Conservation (phyloP, 2,888 invertebrate genomes). For the Lochmaea capreae region DNA sequence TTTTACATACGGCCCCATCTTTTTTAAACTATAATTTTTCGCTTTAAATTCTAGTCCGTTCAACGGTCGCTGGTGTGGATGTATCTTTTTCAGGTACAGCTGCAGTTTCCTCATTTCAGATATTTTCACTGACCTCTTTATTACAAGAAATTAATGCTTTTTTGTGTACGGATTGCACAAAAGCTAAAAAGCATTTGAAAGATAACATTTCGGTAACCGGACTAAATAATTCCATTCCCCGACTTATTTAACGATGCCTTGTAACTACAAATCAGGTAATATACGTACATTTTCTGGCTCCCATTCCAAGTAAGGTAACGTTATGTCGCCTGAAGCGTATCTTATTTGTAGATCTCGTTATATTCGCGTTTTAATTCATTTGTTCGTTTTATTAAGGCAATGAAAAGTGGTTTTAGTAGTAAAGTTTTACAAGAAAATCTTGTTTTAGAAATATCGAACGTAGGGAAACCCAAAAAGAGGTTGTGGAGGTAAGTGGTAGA, state of each 20-base stretch:
- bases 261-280: neutral
- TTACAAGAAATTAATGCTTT: too few species aligned
- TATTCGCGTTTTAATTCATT: conserved; percentile 35
- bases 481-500: conserved; percentile 1
- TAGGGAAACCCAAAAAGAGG: conserved; percentile 10
- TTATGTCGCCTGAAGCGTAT: conserved; percentile 22
- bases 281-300: conserved; percentile 22
- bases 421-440: conserved; percentile 26
- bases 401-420: conserved; percentile 22
- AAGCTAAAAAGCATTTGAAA: neutral
- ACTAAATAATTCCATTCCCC: neutral
- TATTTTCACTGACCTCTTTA: too few species aligned
- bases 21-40: too few species aligned
- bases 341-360: conserved; percentile 36
- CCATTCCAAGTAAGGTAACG: conserved; percentile 19
- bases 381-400: conserved; percentile 36
- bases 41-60: too few species aligned
- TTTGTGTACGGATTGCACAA: too few species aligned
- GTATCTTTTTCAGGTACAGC: too few species aligned
- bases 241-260: neutral
- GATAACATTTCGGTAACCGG: neutral
- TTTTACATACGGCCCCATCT: too few species aligned
- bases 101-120: too few species aligned
- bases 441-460: conserved; percentile 21
- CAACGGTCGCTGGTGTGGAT: too few species aligned